phyloP scores from a whole-genome alignment of 2,113 vertebrate genomes.

The Rafetus swinhoei region DNA sequence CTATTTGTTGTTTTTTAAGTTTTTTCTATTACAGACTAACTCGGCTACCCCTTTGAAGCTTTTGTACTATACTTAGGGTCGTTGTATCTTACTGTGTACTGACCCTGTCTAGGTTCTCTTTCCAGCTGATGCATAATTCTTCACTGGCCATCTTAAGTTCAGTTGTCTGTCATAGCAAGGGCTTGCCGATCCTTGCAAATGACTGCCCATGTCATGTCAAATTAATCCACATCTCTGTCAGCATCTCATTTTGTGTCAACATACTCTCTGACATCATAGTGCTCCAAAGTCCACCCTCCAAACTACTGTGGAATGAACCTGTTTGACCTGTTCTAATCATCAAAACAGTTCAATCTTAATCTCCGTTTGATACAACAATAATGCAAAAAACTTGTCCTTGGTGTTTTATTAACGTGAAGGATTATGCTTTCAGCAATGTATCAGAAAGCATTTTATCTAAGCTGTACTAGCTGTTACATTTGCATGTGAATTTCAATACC shows the following conservation, averaged over 20 bases:
- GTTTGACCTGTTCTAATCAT: background rate
- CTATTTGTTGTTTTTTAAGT: too few relatives aligned
- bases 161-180: background rate
- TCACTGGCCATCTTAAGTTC: background rate
- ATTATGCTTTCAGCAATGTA: slow-evolving; percentile 65
- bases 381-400: background rate
- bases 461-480: slow-evolving; percentile 36
- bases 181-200: background rate
- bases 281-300: background rate
- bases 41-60: background rate
- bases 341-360: slow-evolving; percentile 1
- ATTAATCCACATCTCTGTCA: background rate
- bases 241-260: background rate
- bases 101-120: background rate
- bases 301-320: background rate
- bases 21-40: too few relatives aligned
- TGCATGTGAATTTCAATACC: slow-evolving; percentile 66
- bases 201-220: background rate
- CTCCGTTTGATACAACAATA: background rate
- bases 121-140: background rate
- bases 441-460: slow-evolving; percentile 62
- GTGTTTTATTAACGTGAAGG: slow-evolving; percentile 65
- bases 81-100: background rate
- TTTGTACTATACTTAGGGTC: background rate
- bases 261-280: accelerated